Evolutionary conservation across 2,888 invertebrate genomes (phyloP), one percentile per base, ranked within the genome.

Genomic region (Andrena trimmerana): DNA sequence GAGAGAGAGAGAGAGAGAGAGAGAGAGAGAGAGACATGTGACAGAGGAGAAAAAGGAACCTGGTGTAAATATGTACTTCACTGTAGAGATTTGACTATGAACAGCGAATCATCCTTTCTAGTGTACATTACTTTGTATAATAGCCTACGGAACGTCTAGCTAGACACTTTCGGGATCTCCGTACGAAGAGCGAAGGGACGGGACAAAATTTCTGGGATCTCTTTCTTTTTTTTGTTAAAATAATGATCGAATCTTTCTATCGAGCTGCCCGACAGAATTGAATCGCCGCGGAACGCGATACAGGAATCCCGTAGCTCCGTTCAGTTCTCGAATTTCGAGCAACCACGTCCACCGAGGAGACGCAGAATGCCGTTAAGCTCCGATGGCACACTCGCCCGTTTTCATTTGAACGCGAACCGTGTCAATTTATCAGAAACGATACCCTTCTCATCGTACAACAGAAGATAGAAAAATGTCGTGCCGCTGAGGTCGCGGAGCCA

Each of bases 371-470:
- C 69, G n/a, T n/a, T 50, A 27, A 42, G 42, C 66, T 52, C 27
- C 24, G 10, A 63, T 31, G 57, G 59, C 66, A 42, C 42, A 42
- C 42, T 62, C 33, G 13, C 54, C 54, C 68, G 63, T 57, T 77
- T 73, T 78, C 81, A 72, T 81, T 86, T 77, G 60, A 88, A 84
- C 71, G 73, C 63, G 71, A 88, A 87, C 83, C 76, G 84, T 83
- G 89, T 89, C 86, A 88, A 90, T 89, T 89, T 83, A 70, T 87
- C 81, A 75, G 82, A 52, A 71, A 54, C 59, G 66, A 81, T 63
- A 67, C 50, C 42, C 50, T 63, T 60, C 70, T 73, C 24, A 13
- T 57, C 57, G 57, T 57, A 24, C 57, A 57, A 57, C 24, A 57
- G 57, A 57, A 27, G 57, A 57, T 57, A 24, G 57, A 57, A 24